A percentile compares a stretch with the other conserved stretches of the same genome.
These are phyloP conservation scores for Enteromius radiatus DNA, from an alignment of 2,797 vertebrate species.

Conservation along the genomic window DNA sequence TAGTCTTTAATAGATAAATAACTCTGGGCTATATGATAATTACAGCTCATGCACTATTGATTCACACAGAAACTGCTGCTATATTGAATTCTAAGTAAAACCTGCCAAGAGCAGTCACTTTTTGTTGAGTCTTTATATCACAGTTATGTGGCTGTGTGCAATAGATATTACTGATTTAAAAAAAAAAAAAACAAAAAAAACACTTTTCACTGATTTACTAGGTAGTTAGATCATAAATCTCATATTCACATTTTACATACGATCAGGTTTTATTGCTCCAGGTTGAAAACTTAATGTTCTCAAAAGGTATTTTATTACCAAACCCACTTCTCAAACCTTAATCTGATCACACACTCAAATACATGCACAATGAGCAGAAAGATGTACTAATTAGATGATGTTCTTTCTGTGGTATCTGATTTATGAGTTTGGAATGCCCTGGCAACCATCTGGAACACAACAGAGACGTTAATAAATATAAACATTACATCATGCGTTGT, in stretches of 20 bases:
- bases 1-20: conserved; percentile 27
- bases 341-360: background rate
- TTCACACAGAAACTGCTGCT: background rate
- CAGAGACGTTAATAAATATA: background rate
- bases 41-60: background rate
- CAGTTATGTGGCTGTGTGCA: background rate
- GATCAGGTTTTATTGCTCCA: background rate
- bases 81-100: background rate
- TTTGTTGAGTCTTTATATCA: background rate
- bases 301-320: conserved; percentile 1
- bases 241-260: background rate
- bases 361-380: background rate
- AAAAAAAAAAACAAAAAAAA: background rate
- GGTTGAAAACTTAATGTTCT: conserved; percentile 4
- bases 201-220: background rate
- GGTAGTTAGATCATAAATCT: background rate
- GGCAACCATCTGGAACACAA: conserved; percentile 30
- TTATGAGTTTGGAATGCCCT: conserved; percentile 15
- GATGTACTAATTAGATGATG: background rate
- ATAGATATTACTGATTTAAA: background rate
- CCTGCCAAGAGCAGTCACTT: background rate
- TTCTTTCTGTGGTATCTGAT: conserved; percentile 23
- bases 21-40: conserved; percentile 23
- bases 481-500: conserved; percentile 16
- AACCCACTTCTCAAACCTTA: conserved; percentile 1